Evolutionary conservation across 1,140 invertebrate species (phyloP).

Genomic region (Helicoverpa armigera): DNA sequence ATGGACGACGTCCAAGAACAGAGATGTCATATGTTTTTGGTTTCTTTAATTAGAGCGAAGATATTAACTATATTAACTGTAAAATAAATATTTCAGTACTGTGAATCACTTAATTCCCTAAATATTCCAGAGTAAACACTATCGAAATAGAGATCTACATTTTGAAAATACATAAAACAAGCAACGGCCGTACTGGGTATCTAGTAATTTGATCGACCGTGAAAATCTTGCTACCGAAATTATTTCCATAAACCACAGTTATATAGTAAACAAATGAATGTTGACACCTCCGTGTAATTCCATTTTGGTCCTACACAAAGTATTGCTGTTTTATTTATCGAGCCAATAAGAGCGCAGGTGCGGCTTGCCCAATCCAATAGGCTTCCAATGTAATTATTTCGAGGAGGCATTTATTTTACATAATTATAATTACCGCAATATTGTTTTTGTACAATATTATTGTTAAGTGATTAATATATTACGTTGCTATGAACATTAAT

Average conservation of each 20-base stretch:
- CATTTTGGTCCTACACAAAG: background rate
- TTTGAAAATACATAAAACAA: too few species aligned
- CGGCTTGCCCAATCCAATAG: constrained; percentile 5
- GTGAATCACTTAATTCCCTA: too few species aligned
- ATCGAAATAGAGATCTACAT: too few species aligned
- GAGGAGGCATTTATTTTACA: constrained; percentile 27
- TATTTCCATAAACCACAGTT: too few species aligned
- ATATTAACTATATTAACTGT: too few species aligned
- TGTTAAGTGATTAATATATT: background rate
- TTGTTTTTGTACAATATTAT: background rate
- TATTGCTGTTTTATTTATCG: constrained; percentile 25
- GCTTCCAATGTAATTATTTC: constrained; percentile 40
- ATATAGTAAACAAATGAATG: too few species aligned
- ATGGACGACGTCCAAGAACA: constrained; percentile 16
- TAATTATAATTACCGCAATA: constrained; percentile 23
- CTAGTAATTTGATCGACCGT: too few species aligned
- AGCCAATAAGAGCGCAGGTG: constrained; percentile 38
- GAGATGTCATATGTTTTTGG: background rate
- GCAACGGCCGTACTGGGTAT: too few species aligned
- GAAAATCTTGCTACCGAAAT: too few species aligned
- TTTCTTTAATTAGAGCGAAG: background rate
- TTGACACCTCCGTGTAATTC: background rate
- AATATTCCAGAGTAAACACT: too few species aligned
- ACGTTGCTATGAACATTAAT: too few species aligned
- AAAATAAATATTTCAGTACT: too few species aligned